Percentiles rank a stretch among this genome's conserved stretches.
phyloP scores from a whole-genome alignment of 2,888 invertebrate species.

The Drosophila koepferae region DNA sequence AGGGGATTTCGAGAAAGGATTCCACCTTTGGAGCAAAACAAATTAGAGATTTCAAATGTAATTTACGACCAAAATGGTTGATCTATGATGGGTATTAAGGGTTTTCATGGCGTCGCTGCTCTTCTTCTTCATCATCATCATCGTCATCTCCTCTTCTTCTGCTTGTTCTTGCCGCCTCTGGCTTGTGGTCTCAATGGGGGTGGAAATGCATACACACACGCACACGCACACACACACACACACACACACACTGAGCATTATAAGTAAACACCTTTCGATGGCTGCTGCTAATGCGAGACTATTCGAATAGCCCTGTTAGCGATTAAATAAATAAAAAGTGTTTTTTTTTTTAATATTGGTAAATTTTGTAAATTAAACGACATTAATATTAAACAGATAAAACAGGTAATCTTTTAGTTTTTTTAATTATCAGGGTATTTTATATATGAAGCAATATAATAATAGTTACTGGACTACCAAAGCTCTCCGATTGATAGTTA shows the following conservation, averaged over 20 bases:
- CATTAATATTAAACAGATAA: no score
- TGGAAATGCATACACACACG: conserved; percentile 30
- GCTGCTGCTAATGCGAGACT: background rate
- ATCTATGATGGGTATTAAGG: conserved; percentile 80
- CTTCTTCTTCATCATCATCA: conserved; percentile 34
- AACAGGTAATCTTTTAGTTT: no score
- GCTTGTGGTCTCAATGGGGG: conserved; percentile 26
- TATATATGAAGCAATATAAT: background rate
- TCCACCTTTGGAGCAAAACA: conserved; percentile 79
- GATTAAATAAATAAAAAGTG: background rate
- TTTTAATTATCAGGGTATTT: no score
- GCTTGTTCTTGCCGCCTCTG: conserved; percentile 43
- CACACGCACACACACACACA: conserved; percentile 5
- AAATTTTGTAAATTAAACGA: no score
- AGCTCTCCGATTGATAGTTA: background rate
- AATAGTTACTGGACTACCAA: background rate
- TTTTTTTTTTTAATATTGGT: background rate
- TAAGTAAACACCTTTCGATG: conserved; percentile 31
- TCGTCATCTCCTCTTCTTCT: background rate
- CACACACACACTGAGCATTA: conserved; percentile 5
- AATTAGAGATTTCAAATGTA: conserved; percentile 83
- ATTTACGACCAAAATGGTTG: conserved; percentile 83
- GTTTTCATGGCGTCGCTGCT: conserved; percentile 63
- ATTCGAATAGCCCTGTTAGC: background rate
- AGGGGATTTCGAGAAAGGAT: conserved; percentile 72